phyloP scores from a whole-genome alignment of 2,113 vertebrate species.

The Psilopogon haemacephalus region DNA sequence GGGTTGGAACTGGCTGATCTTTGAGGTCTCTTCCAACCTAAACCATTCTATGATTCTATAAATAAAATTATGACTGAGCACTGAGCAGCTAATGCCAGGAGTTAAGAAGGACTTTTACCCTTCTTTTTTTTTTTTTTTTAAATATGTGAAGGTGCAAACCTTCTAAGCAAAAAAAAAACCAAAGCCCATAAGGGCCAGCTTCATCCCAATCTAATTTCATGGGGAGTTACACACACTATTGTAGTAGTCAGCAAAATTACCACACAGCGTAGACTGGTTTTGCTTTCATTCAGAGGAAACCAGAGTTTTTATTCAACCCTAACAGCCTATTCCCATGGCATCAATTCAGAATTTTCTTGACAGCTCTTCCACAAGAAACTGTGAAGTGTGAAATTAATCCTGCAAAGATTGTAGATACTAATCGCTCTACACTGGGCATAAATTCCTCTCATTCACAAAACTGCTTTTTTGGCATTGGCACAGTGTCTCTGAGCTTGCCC shows the following conservation, averaged over 20 bases:
- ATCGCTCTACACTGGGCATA: neutral
- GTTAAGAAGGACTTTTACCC: neutral
- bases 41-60: too few species aligned
- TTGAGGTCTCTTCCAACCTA: too few species aligned
- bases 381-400: conserved; percentile 18
- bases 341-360: neutral
- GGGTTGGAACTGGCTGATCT: too few species aligned
- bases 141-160: neutral
- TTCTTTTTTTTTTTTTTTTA: neutral
- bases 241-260: neutral
- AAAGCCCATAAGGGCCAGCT: neutral
- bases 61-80: neutral
- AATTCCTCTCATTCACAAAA: neutral
- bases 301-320: neutral
- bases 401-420: neutral
- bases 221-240: neutral
- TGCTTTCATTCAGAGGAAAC: neutral
- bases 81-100: neutral
- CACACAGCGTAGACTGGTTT: neutral
- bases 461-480: neutral
- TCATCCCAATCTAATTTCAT: neutral
- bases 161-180: neutral
- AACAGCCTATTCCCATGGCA: neutral
- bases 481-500: neutral
- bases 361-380: neutral